Evolutionary conservation across 2,113 vertebrate species (phyloP).

Genomic region (Montifringilla adamsi): DNA sequence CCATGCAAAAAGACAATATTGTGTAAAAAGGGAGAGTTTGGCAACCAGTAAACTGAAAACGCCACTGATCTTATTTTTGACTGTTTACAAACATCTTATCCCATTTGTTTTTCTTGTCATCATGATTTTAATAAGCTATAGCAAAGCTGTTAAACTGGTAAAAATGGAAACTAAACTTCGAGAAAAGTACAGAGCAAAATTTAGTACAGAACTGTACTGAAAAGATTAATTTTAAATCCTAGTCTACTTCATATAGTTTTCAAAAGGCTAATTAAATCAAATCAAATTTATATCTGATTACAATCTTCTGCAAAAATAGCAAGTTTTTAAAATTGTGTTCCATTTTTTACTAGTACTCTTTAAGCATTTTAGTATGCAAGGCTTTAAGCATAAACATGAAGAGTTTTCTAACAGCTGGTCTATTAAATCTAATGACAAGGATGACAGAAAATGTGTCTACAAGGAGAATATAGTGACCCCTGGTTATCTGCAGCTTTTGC

Average conservation of each 20-base stretch:
- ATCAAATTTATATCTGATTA: not conserved
- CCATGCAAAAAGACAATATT: not conserved
- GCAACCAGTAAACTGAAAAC: not conserved
- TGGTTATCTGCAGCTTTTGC: not conserved
- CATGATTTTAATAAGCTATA: not conserved
- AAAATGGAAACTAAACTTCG: not conserved
- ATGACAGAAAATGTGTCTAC: conserved; percentile 9
- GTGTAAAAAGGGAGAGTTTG: not conserved
- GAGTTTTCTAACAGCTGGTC: conserved; percentile 3
- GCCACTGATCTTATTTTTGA: not conserved
- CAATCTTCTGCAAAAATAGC: not conserved
- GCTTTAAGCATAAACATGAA: not conserved
- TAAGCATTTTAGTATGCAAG: not conserved
- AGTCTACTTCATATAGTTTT: not conserved
- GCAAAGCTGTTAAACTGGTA: not conserved
- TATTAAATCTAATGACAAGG: conserved; percentile 7
- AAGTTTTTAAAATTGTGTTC: not conserved
- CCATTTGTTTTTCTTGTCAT: not conserved
- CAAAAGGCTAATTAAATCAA: not conserved
- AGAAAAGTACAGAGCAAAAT: not conserved
- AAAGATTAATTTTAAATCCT: not conserved
- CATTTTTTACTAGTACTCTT: not conserved
- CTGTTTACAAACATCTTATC: not conserved
- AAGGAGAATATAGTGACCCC: not conserved
- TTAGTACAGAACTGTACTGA: not conserved